Percentiles rank a stretch among this genome's conserved stretches.
These are phyloP conservation scores for Sinohyriopsis cumingii DNA, from an alignment of 2,888 invertebrate species.

Conservation along the genomic window DNA sequence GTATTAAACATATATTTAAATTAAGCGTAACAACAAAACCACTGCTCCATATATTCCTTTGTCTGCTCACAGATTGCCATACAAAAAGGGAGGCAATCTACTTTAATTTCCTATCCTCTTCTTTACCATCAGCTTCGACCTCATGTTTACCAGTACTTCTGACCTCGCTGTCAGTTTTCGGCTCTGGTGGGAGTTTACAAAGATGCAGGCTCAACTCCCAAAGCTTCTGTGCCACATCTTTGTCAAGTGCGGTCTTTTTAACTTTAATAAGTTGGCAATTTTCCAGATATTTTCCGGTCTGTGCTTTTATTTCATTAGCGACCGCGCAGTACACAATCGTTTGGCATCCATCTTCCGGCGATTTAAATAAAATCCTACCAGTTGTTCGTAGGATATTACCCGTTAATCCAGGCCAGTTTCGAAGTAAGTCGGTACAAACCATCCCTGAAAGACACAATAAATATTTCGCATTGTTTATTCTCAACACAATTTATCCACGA, in stretches of 20 bases:
- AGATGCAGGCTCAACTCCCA: conserved; percentile 58
- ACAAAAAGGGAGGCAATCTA: no score
- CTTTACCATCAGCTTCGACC: no score
- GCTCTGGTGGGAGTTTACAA: conserved; percentile 34
- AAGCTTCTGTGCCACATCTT: conserved; percentile 43
- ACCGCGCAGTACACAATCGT: conserved; percentile 62
- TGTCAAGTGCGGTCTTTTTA: conserved; percentile 41
- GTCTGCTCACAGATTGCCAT: no score
- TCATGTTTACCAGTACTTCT: no score
- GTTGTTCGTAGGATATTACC: conserved; percentile 56
- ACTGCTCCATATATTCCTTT: no score
- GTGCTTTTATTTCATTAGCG: conserved; percentile 52
- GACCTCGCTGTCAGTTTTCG: no score
- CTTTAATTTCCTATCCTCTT: no score
- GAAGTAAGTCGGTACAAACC: conserved; percentile 55
- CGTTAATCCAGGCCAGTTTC: conserved; percentile 59
- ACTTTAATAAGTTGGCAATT: conserved; percentile 48
- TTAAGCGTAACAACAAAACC: no score
- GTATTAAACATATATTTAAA: no score
- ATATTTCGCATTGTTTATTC: neutral
- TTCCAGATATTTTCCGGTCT: conserved; percentile 55
- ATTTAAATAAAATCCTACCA: conserved; percentile 59
- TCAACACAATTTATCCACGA: neutral
- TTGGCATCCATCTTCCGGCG: conserved; percentile 64
- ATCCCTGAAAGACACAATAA: conserved; percentile 41